A percentile compares a stretch with the other conserved stretches of the same genome.
Conservation (phyloP, 1,140 invertebrate genomes). For the Planococcus citri region DNA sequence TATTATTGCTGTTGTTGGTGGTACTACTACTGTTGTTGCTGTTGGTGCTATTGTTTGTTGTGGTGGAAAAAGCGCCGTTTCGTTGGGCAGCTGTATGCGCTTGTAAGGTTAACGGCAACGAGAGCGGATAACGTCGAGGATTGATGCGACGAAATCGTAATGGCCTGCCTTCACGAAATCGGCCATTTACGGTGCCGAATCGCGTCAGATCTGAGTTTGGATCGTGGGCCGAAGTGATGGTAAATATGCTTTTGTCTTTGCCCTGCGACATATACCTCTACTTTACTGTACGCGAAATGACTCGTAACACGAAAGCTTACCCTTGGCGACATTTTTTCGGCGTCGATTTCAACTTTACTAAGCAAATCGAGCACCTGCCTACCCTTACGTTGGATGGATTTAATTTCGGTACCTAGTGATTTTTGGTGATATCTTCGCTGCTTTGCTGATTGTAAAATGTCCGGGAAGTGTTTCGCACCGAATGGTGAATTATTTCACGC, state of each 20-base stretch:
- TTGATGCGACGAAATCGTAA: constrained; percentile 10
- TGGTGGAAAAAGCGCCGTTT: neutral
- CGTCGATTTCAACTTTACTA: neutral
- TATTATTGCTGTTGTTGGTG: neutral
- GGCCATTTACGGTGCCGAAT: neutral
- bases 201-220: neutral
- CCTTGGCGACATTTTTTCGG: neutral
- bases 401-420: too few relatives aligned
- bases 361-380: too few relatives aligned
- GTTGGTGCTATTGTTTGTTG: neutral
- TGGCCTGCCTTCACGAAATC: neutral
- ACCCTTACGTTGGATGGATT: too few relatives aligned
- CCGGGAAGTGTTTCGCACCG: too few relatives aligned
- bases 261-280: constrained; percentile 10
- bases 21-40: neutral
- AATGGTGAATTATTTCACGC: too few relatives aligned
- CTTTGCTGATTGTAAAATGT: too few relatives aligned
- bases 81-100: neutral
- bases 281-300: too few relatives aligned
- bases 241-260: constrained; percentile 10
- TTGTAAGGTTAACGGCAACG: neutral
- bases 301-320: too few relatives aligned
- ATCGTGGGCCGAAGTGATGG: constrained; percentile 3
- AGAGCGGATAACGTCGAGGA: neutral
- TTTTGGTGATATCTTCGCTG: too few relatives aligned